Percentiles rank a stretch among this genome's conserved stretches.
Conservation (phyloP, 1,140 invertebrate genomes). For the Dendroctonus ponderosae region DNA sequence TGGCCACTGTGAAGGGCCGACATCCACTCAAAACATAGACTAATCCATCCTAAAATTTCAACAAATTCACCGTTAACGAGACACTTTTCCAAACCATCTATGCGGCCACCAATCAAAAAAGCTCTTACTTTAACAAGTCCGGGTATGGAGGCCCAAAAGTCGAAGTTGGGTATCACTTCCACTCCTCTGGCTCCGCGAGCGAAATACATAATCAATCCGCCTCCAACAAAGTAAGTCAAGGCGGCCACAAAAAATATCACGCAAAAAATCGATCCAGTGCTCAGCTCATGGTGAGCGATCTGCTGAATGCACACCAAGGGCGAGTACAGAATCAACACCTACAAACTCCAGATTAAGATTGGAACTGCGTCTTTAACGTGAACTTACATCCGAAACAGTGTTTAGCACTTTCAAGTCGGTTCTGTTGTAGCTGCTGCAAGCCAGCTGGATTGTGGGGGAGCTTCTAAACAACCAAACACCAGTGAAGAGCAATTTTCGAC, state of each 20-base stretch:
- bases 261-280: constrained; percentile 44
- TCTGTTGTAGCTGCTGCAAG: constrained; percentile 9
- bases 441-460: constrained; percentile 27
- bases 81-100: not conserved
- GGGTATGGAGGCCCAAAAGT: constrained; percentile 58
- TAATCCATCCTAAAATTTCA: constrained; percentile 42
- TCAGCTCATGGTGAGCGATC: constrained; percentile 30
- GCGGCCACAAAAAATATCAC: constrained; percentile 40
- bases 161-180: constrained; percentile 59
- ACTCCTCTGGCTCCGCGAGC: constrained; percentile 58
- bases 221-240: constrained; percentile 46
- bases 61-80: not conserved
- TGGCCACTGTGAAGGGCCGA: constrained; percentile 37
- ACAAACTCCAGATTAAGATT: constrained; percentile 19
- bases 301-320: constrained; percentile 33
- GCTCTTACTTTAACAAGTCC: constrained; percentile 55
- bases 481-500: not conserved
- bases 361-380: not conserved
- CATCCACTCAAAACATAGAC: constrained; percentile 43
- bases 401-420: constrained; percentile 27
- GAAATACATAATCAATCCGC: constrained; percentile 57
- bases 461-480: not conserved
- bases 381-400: constrained; percentile 22
- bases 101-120: not conserved
- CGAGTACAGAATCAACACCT: constrained; percentile 37